These are phyloP conservation scores for Steromphala cineraria DNA, from an alignment of 2,888 invertebrate species.

Conservation along the genomic window DNA sequence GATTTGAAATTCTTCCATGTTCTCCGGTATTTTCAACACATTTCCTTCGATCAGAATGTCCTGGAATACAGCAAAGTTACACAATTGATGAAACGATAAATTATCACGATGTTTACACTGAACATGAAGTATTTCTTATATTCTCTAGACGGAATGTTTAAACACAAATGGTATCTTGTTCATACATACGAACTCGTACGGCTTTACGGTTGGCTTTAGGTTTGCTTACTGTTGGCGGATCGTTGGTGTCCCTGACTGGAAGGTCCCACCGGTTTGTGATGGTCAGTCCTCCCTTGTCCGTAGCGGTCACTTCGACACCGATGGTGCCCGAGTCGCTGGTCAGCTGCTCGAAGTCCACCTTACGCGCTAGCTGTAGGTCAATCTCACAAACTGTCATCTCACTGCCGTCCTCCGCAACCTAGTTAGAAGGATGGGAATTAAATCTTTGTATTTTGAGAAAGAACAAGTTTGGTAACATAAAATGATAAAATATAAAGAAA, in stretches of 20 bases:
- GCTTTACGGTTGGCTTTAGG: too few species aligned
- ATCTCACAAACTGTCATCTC: conserved; percentile 39
- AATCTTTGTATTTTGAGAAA: too few species aligned
- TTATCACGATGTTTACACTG: too few species aligned
- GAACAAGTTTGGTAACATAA: not conserved
- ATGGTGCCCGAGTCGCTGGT: conserved; percentile 10
- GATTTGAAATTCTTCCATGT: conserved; percentile 39
- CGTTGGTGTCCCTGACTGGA: conserved; percentile 47
- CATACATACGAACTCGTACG: too few species aligned
- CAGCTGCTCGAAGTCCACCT: conserved; percentile 39
- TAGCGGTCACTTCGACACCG: conserved; percentile 29
- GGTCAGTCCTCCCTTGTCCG: conserved; percentile 44
- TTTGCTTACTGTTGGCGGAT: conserved; percentile 53
- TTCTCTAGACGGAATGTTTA: not conserved
- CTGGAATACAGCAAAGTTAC: conserved; percentile 28
- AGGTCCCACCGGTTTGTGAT: conserved; percentile 40
- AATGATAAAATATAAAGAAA: too few species aligned
- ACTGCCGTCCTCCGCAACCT: not conserved
- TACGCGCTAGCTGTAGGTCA: conserved; percentile 35
- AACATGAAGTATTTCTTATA: not conserved
- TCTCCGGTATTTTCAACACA: conserved; percentile 49
- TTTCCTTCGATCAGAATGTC: conserved; percentile 46
- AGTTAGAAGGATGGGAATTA: not conserved
- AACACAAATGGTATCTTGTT: too few species aligned
- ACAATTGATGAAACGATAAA: too few species aligned